These are phyloP conservation scores for Muschampia plurimacula DNA, from an alignment of 2,888 invertebrate species.

Conservation along the genomic window DNA sequence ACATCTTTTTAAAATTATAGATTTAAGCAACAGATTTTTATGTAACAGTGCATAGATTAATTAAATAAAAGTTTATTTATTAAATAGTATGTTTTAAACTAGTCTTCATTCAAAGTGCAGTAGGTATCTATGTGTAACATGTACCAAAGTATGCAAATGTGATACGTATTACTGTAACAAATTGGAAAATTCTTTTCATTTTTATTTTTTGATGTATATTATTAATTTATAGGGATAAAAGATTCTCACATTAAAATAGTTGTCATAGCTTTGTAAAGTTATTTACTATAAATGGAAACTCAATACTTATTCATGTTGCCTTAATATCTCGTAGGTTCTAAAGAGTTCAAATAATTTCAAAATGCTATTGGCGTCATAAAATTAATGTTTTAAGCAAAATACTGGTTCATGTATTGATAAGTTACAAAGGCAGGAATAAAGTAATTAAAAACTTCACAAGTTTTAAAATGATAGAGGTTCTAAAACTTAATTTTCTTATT, in stretches of 20 bases:
- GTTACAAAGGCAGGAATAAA: too few species aligned
- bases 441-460: too few species aligned
- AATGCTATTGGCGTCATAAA: too few species aligned
- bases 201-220: constrained; percentile 29
- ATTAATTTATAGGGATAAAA: constrained; percentile 22
- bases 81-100: constrained; percentile 7
- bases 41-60: not conserved
- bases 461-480: too few species aligned
- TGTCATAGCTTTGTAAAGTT: constrained; percentile 39
- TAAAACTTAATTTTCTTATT: not conserved
- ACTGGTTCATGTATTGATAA: too few species aligned
- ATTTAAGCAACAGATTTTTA: not conserved
- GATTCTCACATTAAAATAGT: constrained; percentile 38
- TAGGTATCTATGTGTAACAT: constrained; percentile 27
- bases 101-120: constrained; percentile 34
- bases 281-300: not conserved
- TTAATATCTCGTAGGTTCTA: too few species aligned
- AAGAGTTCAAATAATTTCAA: too few species aligned
- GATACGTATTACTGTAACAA: constrained; percentile 19
- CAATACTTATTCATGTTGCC: too few species aligned
- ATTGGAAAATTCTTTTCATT: constrained; percentile 8
- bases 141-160: constrained; percentile 36
- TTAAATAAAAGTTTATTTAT: not conserved
- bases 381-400: too few species aligned
- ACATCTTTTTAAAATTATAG: not conserved